Evolutionary conservation across 2,888 invertebrate species (phyloP), one percentile per base, ranked within the genome.

Genomic region (Phyllotreta cruciferae): DNA sequence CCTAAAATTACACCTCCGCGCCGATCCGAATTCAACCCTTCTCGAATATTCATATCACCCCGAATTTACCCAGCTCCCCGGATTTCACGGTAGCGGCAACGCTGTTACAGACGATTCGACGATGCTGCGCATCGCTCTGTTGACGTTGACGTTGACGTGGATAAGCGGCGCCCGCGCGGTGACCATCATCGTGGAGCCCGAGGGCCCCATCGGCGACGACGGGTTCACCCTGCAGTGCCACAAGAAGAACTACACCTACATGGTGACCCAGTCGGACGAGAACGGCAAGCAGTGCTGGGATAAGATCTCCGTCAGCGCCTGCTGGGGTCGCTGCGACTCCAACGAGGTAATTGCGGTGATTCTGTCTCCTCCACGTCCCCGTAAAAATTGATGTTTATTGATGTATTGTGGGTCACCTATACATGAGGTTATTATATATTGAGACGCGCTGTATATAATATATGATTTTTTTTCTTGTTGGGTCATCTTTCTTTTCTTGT

Each of bases 261-360:
- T 85, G 50, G 90, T 90, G 0, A 86, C 87, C 5, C 89, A 88
- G 72, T 78, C 82, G 0, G 89, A 90, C 72, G 82, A 82, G 34
- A 82, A 83, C 35, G 91, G 91, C 0, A 84, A 85, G 9, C 85
- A 86, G 62, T 93, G 93, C 77, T 90, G 90, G 88, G 93, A 91
- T 73, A 83, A 84, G 56, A 85, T 93, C 8, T 87, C 87, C 41
- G 90, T 92, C 0, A 86, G 88, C 77, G 89, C 91, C 0, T 93
- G 93, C 77, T 92, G 91, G 84, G 93, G 93, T 11, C 83, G 91
- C 54, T 94, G 93, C 75, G 92, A 92, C 77, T 91, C 93, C 0
- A 90, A 90, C 77, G 92, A 93, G 85, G 93, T 93, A 78, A 77
- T 66, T n/a, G n/a, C n/a, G n/a, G n/a, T n/a, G n/a, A n/a, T n/a